Base-by-base conservation (phyloP, 2,113 vertebrate species). In the Odontophorus gujanensis region DNA sequence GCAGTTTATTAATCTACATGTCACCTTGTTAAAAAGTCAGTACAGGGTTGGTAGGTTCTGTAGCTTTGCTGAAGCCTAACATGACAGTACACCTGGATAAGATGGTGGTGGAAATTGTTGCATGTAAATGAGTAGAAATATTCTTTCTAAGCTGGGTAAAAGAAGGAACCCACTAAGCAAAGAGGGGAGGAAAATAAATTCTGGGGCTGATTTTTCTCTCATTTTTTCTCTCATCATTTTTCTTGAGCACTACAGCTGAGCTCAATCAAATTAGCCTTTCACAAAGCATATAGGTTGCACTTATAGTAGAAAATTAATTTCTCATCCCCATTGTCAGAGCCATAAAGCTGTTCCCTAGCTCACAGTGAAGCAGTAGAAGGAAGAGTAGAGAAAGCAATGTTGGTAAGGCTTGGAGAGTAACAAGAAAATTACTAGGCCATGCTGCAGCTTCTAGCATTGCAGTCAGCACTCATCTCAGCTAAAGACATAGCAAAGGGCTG, bases 311-410 rank as follows among this genome's bases (percentile, higher is more conserved):
- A 19, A 77, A 62, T 21, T 26, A 62, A 25, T 62, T 77, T 25
- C 45, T 30, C 25, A 32, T 38, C 28, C 15, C 4, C 28, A 10
- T 21, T 40, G 34, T 30, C 58, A 48, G 75, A 77, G 32, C 47
- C 26, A 19, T 32, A 75, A 26, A 58, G 18, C 57, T 58, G 25
- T 47, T 59, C 25, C 17, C 47, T 24, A 59, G 42, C 30, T 34
- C 25, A 15, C 28, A n/a, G 43, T 19, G 48, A 62, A 50, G 47
- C 21, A 38, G 20, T 8, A 32, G 24, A 62, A 48, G 36, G 38
- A 62, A 24, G 59, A 28, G 34, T 17, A 22, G 26, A 19, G 13
- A 32, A 85, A 59, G 32, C 0, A 0, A 6, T 5, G 7, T 5
- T 4, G 13, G 22, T 32, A 77, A 20, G 45, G 50, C 12, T 30